These are phyloP conservation scores for Echinops telfairi DNA, from an alignment of 2,113 vertebrate genomes.

Conservation along the genomic window DNA sequence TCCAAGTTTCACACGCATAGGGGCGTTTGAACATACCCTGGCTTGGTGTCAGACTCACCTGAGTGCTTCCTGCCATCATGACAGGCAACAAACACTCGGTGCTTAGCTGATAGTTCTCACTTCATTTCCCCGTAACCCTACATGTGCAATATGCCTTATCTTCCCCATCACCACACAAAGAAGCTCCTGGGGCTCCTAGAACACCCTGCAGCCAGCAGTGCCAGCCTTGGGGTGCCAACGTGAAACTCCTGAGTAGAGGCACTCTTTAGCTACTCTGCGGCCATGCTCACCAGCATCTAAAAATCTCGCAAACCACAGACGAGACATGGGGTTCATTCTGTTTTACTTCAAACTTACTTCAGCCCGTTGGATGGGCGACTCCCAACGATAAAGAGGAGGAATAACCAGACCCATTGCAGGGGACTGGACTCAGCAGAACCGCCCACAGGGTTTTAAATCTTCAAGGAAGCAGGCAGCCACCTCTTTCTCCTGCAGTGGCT, in stretches of 20 bases:
- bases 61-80: no score
- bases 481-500: not conserved
- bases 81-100: not conserved
- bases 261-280: not conserved
- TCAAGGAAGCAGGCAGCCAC: not conserved
- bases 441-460: not conserved
- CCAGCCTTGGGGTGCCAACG: not conserved
- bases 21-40: no score
- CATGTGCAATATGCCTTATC: not conserved
- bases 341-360: not conserved
- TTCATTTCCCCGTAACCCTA: not conserved
- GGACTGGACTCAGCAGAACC: not conserved
- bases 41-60: no score
- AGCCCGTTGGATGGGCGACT: not conserved
- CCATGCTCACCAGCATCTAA: not conserved
- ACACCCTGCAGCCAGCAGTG: not conserved
- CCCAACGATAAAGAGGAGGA: not conserved
- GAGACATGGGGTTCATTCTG: not conserved
- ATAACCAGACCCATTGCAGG: no score
- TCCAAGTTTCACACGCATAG: no score
- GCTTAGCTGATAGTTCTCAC: not conserved
- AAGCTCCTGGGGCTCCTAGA: not conserved
- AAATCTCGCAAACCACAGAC: not conserved
- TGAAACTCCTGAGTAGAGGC: not conserved
- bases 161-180: not conserved